Evolutionary conservation across 2,888 invertebrate species (phyloP).

Genomic region (Andrena minutula): DNA sequence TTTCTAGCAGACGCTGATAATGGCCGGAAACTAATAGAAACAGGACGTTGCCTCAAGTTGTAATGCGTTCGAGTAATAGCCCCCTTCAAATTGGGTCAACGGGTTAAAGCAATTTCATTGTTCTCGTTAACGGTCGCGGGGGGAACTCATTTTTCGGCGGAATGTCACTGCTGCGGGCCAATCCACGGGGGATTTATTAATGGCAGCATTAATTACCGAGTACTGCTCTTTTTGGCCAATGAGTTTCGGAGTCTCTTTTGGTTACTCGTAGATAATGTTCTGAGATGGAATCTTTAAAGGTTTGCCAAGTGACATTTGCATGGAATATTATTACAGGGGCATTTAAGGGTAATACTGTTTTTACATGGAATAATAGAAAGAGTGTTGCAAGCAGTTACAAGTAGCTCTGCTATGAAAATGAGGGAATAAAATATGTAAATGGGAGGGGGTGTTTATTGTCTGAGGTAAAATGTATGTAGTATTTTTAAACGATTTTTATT

Average conservation of each 20-base stretch:
- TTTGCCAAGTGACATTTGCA: no score
- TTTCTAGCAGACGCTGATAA: slow-evolving; percentile 30
- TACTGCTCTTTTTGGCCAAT: neutral
- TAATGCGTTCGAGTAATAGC: slow-evolving; percentile 47
- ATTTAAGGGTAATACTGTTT: no score
- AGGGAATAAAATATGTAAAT: no score
- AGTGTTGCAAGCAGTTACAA: no score
- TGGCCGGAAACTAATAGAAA: slow-evolving; percentile 36
- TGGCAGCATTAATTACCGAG: neutral
- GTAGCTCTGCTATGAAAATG: no score
- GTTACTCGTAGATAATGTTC: neutral
- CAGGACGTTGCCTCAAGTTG: slow-evolving; percentile 29
- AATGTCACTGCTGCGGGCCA: slow-evolving; percentile 3
- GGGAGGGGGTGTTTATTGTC: no score
- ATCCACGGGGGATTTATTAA: neutral
- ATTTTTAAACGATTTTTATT: no score
- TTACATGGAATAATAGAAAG: no score
- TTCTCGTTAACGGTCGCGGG: slow-evolving; percentile 28
- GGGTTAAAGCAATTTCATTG: slow-evolving; percentile 45
- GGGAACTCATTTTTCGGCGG: slow-evolving; percentile 5
- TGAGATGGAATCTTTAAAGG: neutral
- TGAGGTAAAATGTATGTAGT: no score
- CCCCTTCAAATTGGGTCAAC: slow-evolving; percentile 40
- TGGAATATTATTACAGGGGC: no score
- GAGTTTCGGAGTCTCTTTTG: neutral